These are phyloP conservation scores for Ivindomyrus marchei DNA, from an alignment of 2,113 vertebrate species.

Conservation along the genomic window DNA sequence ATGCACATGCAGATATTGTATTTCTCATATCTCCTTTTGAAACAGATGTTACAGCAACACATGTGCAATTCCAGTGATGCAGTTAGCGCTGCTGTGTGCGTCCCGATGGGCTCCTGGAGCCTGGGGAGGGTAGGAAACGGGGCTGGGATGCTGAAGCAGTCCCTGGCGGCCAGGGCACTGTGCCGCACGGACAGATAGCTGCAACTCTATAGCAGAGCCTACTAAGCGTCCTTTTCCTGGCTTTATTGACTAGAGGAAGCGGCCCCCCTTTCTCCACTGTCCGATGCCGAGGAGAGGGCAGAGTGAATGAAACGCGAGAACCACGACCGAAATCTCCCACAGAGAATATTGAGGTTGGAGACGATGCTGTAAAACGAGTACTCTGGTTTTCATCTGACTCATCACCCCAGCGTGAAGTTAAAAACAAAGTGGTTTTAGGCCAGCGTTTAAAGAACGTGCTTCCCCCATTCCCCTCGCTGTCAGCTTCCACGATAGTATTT, in stretches of 20 bases:
- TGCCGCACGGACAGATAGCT: not conserved
- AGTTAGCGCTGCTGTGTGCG: not conserved
- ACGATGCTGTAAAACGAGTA: conserved; percentile 11
- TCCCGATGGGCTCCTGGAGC: not conserved
- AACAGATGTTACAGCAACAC: not conserved
- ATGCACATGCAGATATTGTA: not conserved
- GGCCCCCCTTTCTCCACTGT: not conserved
- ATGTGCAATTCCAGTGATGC: not conserved
- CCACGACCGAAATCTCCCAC: conserved; percentile 8
- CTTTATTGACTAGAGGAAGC: not conserved
- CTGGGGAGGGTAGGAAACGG: not conserved
- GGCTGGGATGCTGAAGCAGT: not conserved
- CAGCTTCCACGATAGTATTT: not conserved
- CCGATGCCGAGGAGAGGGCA: not conserved
- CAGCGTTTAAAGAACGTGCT: conserved; percentile 5
- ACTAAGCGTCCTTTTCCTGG: not conserved
- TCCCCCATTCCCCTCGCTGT: not conserved
- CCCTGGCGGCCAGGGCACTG: not conserved
- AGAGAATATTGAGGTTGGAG: conserved; percentile 14
- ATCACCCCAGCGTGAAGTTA: not conserved
- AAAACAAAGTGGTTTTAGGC: conserved; percentile 13
- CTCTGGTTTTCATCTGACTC: conserved; percentile 23
- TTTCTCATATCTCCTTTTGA: not conserved
- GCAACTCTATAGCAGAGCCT: not conserved
- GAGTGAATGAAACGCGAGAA: conserved; percentile 6